Conservation (phyloP, 2,113 vertebrate species). For the Phyllopteryx taeniolatus region DNA sequence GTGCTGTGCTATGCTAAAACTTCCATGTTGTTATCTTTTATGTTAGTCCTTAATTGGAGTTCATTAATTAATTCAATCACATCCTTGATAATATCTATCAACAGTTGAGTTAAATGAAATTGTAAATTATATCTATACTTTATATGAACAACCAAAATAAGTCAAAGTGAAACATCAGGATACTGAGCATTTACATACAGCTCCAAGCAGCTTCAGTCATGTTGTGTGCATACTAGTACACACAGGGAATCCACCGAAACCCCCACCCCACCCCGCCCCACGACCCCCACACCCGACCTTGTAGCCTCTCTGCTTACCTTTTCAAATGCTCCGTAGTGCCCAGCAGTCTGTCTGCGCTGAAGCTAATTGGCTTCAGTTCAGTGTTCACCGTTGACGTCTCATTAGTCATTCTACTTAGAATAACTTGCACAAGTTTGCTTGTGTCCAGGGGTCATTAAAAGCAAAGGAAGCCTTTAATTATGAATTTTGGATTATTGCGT, state of each 20-base stretch:
- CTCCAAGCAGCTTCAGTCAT: neutral
- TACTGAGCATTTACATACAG: neutral
- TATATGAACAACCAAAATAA: neutral
- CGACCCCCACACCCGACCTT: slow-evolving; percentile 45
- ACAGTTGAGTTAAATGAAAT: neutral
- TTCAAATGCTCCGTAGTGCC: slow-evolving; percentile 50
- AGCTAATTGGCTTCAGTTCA: slow-evolving; percentile 64
- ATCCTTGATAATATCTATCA: neutral
- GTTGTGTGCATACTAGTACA: neutral
- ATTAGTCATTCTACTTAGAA: slow-evolving; percentile 68
- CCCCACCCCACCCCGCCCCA: neutral
- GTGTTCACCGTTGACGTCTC: slow-evolving; percentile 60
- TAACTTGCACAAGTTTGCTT: slow-evolving; percentile 67
- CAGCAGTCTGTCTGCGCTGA: slow-evolving; percentile 58
- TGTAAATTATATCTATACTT: neutral
- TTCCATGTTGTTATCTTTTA: no score
- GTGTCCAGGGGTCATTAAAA: slow-evolving; percentile 67
- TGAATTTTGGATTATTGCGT: slow-evolving; percentile 42
- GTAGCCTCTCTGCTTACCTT: slow-evolving; percentile 40
- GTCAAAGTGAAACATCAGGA: neutral
- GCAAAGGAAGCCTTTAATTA: slow-evolving; percentile 69
- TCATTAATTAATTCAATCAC: neutral
- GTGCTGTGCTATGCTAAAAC: neutral
- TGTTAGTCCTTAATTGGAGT: no score
- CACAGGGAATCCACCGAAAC: neutral